Conservation (phyloP, 2,888 invertebrate species). For the Bugulina stolonifera region DNA sequence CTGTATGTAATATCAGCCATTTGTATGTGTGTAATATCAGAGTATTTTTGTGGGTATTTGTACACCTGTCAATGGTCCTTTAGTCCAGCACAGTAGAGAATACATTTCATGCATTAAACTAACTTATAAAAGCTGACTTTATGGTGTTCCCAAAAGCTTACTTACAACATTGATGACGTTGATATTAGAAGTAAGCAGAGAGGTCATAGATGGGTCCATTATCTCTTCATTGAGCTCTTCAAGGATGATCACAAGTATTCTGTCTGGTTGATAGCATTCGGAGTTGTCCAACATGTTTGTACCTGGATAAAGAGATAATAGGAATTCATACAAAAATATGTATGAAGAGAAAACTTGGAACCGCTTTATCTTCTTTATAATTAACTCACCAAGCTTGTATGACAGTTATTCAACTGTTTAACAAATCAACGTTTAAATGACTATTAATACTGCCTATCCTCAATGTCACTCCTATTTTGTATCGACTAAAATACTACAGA, state of each 20-base stretch:
- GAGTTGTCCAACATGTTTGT: neutral
- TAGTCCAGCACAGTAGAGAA: too few relatives aligned
- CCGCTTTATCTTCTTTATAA: neutral
- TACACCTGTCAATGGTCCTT: too few relatives aligned
- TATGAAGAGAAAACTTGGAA: neutral
- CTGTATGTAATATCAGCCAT: too few relatives aligned
- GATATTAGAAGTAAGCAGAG: neutral
- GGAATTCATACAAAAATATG: neutral
- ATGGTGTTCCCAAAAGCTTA: neutral
- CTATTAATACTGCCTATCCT: neutral
- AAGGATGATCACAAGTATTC: neutral
- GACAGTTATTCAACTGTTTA: neutral
- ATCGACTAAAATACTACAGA: neutral
- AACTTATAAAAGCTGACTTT: too few relatives aligned
- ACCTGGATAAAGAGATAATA: neutral
- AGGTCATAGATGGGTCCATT: neutral
- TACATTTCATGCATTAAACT: too few relatives aligned
- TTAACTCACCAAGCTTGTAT: neutral
- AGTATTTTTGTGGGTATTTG: too few relatives aligned
- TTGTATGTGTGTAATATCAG: too few relatives aligned
- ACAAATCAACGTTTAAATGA: too few relatives aligned
- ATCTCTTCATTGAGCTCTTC: slow-evolving; percentile 4
- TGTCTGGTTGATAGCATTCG: neutral
- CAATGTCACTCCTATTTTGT: neutral
- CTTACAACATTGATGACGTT: neutral